Evolutionary conservation across 2,113 vertebrate species (phyloP), one percentile per base, ranked within the genome.

Genomic region (Dicerorhinus sumatrensis): DNA sequence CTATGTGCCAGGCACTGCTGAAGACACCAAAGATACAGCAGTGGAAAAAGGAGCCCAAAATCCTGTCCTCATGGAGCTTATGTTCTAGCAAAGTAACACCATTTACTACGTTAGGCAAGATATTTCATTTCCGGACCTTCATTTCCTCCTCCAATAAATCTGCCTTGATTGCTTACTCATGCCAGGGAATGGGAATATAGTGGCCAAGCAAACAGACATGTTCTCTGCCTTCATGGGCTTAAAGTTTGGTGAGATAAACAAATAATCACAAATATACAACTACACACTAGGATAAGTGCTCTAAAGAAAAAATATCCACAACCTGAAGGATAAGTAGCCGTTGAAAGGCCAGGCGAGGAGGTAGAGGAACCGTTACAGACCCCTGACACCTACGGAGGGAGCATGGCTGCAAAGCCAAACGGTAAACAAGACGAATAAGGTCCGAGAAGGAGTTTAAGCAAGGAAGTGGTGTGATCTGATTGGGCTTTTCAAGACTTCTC

Each of bases 81-180:
- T 8, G 72, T 42, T 89, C 69, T 60, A 48, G 31, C 51, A 67
- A 67, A 81, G 46, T 46, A 56, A 42, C 20, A 13, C 3, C 48
- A 29, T 33, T 67, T 85, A 54, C 46, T 58, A 65, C 17, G 14
- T 54, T 36, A 82, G 73, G 29, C 46, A 75, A 95, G 46, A 54
- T 18, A 73, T 48, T 89, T 93, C 23, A 88, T 95, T 89, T 93
- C 72, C 77, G 27, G 36, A 54, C 29, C 21, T 17, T 67, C 29
- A 23, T 86, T 75, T 86, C 54, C 85, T 89, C 67, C 51, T 92
- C 94, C 54, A 75, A n/a, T 46, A 92, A 70, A 88, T 42, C 25
- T 23, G 54, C 48, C 48, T 27, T 89, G 25, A 84, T 60, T 67
- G 21, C 70, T 86, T 77, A 51, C 12, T 65, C 29, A 46, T 75